Evolutionary conservation across 2,797 vertebrate genomes (phyloP).

Genomic region (Merluccius polli): DNA sequence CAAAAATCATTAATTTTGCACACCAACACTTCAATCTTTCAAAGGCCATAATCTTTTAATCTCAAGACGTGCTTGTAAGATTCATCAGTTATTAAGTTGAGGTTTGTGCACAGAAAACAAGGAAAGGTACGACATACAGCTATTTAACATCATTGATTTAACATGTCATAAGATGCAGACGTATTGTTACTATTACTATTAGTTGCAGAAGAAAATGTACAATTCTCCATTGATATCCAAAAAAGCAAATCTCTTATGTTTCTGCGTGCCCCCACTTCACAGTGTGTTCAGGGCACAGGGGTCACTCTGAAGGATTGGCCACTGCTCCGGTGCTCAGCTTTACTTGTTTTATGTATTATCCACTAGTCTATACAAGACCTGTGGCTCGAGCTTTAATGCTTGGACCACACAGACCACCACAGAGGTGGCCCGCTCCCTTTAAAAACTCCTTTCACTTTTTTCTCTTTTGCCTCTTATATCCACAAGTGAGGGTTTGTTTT

Average conservation of each 20-base stretch:
- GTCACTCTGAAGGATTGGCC: background rate
- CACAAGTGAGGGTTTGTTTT: constrained; percentile 27
- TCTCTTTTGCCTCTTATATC: constrained; percentile 27
- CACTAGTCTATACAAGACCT: constrained; percentile 10
- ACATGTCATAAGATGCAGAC: no score
- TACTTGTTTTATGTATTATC: constrained; percentile 8
- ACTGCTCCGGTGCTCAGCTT: background rate
- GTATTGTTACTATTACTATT: no score
- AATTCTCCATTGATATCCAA: background rate
- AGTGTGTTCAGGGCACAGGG: background rate
- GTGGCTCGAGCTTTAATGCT: constrained; percentile 13
- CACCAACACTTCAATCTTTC: background rate
- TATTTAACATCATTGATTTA: background rate
- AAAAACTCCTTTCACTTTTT: constrained; percentile 16
- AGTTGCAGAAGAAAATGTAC: background rate
- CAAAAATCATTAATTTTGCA: background rate
- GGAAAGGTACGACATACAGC: background rate
- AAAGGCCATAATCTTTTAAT: background rate
- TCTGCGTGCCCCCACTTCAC: background rate
- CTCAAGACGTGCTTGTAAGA: background rate
- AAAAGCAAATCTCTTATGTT: background rate
- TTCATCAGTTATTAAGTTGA: background rate
- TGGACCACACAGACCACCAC: constrained; percentile 7
- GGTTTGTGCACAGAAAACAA: background rate
- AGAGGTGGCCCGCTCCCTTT: constrained; percentile 12